Evolutionary conservation across 2,888 invertebrate genomes (phyloP), one percentile per base, ranked within the genome.

Genomic region (Zaprionus lineosus): DNA sequence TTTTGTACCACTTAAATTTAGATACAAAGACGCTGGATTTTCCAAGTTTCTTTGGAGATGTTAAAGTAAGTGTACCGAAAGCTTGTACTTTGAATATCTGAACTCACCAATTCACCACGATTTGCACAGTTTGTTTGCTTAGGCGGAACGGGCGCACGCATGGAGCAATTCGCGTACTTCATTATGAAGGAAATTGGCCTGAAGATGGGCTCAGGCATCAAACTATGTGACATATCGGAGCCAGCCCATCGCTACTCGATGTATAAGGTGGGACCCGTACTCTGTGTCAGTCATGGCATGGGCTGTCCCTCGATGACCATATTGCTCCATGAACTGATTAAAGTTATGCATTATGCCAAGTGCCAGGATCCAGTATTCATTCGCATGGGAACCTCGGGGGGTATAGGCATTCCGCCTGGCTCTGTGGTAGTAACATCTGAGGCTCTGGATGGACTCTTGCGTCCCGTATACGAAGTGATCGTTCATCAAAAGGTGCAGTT

Each of bases 231-330:
- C 89, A 96, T 98, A 87, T 95, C 96, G 79, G 94, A 94, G 87
- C 95, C 94, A 88, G 96, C 96, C 0, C 95, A 97, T 89, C 92
- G 97, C 64, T 98, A 97, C 91, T 95, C 95, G 56, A 95, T 98
- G 95, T 98, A 94, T 91, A 98, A 98, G 94, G 96, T 97, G 56
- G 81, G 82, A 0, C 88, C 88, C 1, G 86, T 88, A 4, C 51
- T 88, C 3, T 79, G 84, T 7, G 76, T 67, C 14, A 88, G 86
- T 14, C 98, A 99, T 87, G 98, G 98, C 36, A 98, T 99, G 95
- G 99, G 98, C 0, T 94, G 96, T 39, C 97, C 98, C 0, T 98
- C 98, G 0, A 93, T 98, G 47, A 96, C 97, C 16, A 97, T 98
- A 68, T 91, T 98, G 41, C 92, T 99, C 18, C 97, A 98, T 88